phyloP scores from a whole-genome alignment of 2,797 vertebrate species.

The Lacerta bilineata region DNA sequence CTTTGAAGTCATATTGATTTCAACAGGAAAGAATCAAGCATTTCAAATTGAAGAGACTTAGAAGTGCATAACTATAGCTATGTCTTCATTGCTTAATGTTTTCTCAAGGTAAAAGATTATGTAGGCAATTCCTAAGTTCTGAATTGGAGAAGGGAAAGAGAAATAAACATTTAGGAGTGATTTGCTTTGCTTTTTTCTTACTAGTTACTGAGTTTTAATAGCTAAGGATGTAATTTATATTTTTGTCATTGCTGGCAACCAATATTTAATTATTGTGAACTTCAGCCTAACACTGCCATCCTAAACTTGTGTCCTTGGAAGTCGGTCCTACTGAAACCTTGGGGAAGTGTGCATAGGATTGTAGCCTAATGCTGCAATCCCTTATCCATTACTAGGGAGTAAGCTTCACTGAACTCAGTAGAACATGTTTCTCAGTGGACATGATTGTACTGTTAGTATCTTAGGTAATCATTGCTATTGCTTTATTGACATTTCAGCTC shows the following conservation, averaged over 20 bases:
- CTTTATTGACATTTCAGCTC: conserved; percentile 1
- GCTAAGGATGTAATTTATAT: not conserved
- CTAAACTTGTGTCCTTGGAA: not conserved
- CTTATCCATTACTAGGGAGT: not conserved
- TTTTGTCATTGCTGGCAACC: not conserved
- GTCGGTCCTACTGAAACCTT: not conserved
- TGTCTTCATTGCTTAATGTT: not conserved
- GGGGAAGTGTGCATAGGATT: not conserved
- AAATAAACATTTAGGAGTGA: not conserved
- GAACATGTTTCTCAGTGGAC: not conserved
- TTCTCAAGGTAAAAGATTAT: not conserved
- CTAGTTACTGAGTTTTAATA: not conserved
- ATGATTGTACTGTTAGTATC: not conserved
- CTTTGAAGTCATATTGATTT: not conserved
- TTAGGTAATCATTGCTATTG: not conserved
- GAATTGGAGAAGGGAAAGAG: not conserved
- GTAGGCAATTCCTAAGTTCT: not conserved
- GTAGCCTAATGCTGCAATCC: too few relatives aligned
- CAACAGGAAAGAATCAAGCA: not conserved
- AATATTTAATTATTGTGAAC: not conserved
- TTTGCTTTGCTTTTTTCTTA: not conserved
- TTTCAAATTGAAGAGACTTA: not conserved
- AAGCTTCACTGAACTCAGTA: not conserved
- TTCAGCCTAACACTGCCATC: not conserved
- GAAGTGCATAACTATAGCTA: not conserved